Evolutionary conservation across 2,113 vertebrate genomes (phyloP).

Genomic region (Pleuronectes platessa): DNA sequence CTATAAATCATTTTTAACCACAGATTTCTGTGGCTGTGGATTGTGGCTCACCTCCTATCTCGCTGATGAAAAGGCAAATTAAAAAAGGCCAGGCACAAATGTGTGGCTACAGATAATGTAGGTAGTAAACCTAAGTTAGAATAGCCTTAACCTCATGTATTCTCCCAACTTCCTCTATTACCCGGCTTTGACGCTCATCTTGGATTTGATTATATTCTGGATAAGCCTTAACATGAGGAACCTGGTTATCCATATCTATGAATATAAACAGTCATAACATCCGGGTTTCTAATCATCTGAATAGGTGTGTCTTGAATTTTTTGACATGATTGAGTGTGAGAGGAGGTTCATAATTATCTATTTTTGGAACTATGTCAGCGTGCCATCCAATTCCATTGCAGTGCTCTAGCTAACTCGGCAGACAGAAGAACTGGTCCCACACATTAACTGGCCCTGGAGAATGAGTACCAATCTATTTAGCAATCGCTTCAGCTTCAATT

Average conservation of each 20-base stretch:
- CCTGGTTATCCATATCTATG: neutral
- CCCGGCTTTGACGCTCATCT: neutral
- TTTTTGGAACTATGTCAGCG: too few relatives aligned
- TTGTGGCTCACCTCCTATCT: constrained; percentile 10
- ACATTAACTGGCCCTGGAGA: too few relatives aligned
- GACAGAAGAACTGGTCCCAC: too few relatives aligned
- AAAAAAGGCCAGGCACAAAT: constrained; percentile 6
- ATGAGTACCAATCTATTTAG: too few relatives aligned
- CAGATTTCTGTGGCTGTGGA: constrained; percentile 18
- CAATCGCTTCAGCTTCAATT: too few relatives aligned
- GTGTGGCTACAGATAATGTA: constrained; percentile 6
- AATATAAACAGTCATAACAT: neutral
- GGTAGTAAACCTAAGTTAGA: constrained; percentile 11
- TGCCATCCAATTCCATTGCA: too few relatives aligned
- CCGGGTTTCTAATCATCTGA: neutral
- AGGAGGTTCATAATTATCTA: too few relatives aligned
- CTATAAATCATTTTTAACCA: constrained; percentile 38
- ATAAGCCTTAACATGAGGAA: neutral
- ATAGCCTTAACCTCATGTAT: neutral
- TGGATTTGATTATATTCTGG: neutral
- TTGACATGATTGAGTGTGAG: too few relatives aligned
- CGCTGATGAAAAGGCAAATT: constrained; percentile 15
- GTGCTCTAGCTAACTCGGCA: too few relatives aligned
- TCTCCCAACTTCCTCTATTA: constrained; percentile 5
- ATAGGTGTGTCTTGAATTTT: neutral